Evolutionary conservation across 92 coral and sea anemone genomes (phyloP).

Genomic region (Palythoa grandis): DNA sequence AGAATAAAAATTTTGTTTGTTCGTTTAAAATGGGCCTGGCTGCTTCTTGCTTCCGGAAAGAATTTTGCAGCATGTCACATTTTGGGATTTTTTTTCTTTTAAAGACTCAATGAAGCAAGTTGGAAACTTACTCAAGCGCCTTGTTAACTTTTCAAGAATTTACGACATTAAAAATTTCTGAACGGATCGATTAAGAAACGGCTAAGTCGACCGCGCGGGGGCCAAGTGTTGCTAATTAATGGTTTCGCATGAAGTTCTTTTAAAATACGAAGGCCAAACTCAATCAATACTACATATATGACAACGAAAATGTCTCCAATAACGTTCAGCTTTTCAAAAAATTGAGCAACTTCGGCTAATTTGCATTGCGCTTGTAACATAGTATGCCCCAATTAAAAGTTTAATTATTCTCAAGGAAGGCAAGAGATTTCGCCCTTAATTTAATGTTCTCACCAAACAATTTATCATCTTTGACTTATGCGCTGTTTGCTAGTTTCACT

Average conservation of each 20-base stretch:
- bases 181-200: not conserved
- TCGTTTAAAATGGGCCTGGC: conserved; percentile 44
- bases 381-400: conserved; percentile 43
- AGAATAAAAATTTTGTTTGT: conserved; percentile 38
- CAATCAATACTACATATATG: conserved; percentile 1
- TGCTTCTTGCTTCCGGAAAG: conserved; percentile 37
- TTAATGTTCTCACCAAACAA: conserved; percentile 72
- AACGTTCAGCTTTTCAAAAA: conserved; percentile 40
- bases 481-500: conserved; percentile 61
- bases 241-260: conserved; percentile 29
- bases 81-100: not conserved
- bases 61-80: conserved; percentile 30
- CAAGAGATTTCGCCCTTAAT: conserved; percentile 27
- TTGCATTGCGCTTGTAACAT: conserved; percentile 49
- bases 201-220: not conserved
- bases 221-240: conserved; percentile 25
- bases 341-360: conserved; percentile 29
- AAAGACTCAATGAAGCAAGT: not conserved
- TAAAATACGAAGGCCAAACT: not conserved
- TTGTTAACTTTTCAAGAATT: conserved; percentile 6
- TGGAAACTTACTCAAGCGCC: not conserved
- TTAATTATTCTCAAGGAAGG: conserved; percentile 40
- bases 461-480: conserved; percentile 63
- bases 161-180: not conserved
- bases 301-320: conserved; percentile 10